These are phyloP conservation scores for Microplitis manilae DNA, from an alignment of 2,888 invertebrate species.

Conservation along the genomic window DNA sequence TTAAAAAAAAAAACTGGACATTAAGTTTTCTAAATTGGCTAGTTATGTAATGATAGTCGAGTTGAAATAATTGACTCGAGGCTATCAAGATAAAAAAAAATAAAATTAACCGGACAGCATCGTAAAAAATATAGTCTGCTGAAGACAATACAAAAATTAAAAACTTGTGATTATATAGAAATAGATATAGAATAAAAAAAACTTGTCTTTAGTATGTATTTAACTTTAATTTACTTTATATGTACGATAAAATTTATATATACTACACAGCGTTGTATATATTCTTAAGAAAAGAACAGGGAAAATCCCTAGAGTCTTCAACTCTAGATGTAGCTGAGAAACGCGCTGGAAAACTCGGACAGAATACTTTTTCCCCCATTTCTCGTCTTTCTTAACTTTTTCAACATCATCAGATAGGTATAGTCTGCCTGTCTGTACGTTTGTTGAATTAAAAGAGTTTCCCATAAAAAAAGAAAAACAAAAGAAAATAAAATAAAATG, in stretches of 20 bases:
- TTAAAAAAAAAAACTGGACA: too few relatives aligned
- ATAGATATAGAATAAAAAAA: background rate
- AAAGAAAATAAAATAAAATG: conserved; percentile 9
- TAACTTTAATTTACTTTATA: background rate
- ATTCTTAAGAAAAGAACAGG: background rate
- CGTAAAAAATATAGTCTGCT: background rate
- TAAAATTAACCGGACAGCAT: background rate
- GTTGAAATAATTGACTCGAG: background rate
- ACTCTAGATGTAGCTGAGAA: background rate
- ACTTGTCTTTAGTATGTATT: background rate
- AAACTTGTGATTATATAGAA: background rate
- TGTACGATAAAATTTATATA: background rate
- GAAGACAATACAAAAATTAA: background rate
- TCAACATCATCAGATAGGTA: background rate
- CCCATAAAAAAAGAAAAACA: conserved; percentile 5
- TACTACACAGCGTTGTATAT: background rate
- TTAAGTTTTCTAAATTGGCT: background rate
- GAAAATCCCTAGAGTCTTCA: background rate
- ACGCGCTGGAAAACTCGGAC: background rate
- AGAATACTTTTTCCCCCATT: background rate
- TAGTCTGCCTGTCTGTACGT: background rate
- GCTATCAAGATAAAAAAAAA: background rate
- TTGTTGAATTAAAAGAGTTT: conserved; percentile 9
- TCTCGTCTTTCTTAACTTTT: background rate
- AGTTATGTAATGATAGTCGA: background rate